A percentile compares a stretch with the other conserved stretches of the same genome.
Evolutionary conservation across 2,113 vertebrate genomes (phyloP).

Genomic region (Trichechus manatus): DNA sequence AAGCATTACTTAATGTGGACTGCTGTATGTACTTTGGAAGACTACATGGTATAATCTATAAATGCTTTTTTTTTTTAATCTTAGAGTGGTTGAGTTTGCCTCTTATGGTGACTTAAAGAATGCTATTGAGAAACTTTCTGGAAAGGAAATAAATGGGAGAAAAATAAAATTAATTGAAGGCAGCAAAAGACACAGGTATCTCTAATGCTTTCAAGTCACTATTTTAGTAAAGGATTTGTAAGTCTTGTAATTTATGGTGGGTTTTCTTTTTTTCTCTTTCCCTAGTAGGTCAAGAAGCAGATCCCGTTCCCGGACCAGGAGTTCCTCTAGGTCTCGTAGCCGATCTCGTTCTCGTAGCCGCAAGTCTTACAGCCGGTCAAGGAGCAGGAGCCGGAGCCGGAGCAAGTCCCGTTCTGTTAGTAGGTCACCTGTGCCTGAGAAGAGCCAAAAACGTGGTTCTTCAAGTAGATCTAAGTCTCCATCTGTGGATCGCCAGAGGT

Average conservation of each 20-base stretch:
- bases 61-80: background rate
- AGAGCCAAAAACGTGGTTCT: constrained; percentile 91
- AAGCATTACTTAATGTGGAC: background rate
- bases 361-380: constrained; percentile 92
- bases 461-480: constrained; percentile 91
- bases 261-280: background rate
- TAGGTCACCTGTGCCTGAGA: constrained; percentile 91
- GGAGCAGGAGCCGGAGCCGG: constrained; percentile 90
- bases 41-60: background rate
- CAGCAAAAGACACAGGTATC: constrained; percentile 95
- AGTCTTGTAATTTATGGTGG: background rate
- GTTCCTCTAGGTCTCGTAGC: constrained; percentile 93
- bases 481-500: constrained; percentile 91
- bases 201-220: background rate
- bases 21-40: accelerated
- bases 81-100: constrained; percentile 98
- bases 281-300: constrained; percentile 93
- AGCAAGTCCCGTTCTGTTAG: constrained; percentile 92
- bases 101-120: constrained; percentile 98
- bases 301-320: constrained; percentile 94
- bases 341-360: constrained; percentile 93
- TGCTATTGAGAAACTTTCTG: constrained; percentile 97
- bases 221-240: background rate
- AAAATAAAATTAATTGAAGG: constrained; percentile 98
- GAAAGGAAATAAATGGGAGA: constrained; percentile 98